Conservation (phyloP, 2,888 invertebrate genomes). For the Protonemura montana region DNA sequence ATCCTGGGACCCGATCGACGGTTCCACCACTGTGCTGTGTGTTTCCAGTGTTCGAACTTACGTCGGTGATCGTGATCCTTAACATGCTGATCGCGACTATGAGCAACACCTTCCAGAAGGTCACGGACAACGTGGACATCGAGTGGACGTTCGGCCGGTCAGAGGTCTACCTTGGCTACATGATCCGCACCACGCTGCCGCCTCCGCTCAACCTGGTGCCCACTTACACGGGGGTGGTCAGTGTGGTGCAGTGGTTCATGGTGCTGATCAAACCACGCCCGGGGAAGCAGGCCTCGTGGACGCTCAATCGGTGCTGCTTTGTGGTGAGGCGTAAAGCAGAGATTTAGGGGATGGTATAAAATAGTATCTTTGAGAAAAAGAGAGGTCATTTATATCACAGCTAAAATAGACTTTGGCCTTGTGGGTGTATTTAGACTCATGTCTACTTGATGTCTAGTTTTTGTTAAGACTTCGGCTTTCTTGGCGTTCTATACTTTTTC, state of each 20-base stretch:
- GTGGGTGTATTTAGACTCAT: too few species aligned
- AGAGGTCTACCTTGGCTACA: slow-evolving; percentile 76
- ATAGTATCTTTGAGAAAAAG: too few species aligned
- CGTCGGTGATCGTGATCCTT: slow-evolving; percentile 74
- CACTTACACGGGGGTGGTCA: slow-evolving; percentile 51
- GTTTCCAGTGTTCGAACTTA: slow-evolving; percentile 68
- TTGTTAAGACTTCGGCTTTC: too few species aligned
- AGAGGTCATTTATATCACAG: too few species aligned
- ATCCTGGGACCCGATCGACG: too few species aligned
- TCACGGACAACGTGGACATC: slow-evolving; percentile 71
- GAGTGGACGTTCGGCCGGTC: slow-evolving; percentile 82
- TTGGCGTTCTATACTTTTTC: too few species aligned
- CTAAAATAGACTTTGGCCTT: too few species aligned
- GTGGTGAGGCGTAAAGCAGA: slow-evolving; percentile 53
- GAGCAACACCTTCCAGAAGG: slow-evolving; percentile 77
- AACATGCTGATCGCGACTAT: slow-evolving; percentile 85
- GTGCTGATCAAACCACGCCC: slow-evolving; percentile 56
- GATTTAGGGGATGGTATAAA: too few species aligned
- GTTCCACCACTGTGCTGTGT: not conserved
- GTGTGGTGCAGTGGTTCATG: slow-evolving; percentile 62
- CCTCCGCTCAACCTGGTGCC: slow-evolving; percentile 77
- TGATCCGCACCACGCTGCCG: slow-evolving; percentile 73
- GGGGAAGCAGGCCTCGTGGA: slow-evolving; percentile 61
- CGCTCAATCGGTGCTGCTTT: slow-evolving; percentile 61
- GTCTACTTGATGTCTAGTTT: too few species aligned